A percentile compares a stretch with the other conserved stretches of the same genome.
These are phyloP conservation scores for Chrysolina oricalcia DNA, from an alignment of 2,888 invertebrate genomes.

Conservation along the genomic window DNA sequence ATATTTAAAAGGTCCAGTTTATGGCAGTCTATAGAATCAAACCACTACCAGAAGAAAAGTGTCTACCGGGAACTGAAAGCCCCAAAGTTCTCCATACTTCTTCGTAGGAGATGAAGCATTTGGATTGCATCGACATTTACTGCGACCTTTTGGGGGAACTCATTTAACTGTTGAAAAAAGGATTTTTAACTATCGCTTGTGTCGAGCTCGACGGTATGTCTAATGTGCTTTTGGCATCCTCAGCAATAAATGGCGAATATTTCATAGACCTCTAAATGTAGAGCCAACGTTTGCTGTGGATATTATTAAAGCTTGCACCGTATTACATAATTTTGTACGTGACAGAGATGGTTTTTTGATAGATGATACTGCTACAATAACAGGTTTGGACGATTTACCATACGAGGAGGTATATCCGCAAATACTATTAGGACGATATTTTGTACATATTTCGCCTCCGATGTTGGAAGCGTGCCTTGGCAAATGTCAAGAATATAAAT, in stretches of 20 bases:
- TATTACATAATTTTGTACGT: too few relatives aligned
- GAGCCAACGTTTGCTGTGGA: too few relatives aligned
- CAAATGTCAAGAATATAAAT: too few relatives aligned
- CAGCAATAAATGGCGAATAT: slow-evolving; percentile 59
- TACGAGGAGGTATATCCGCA: too few relatives aligned
- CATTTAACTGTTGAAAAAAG: slow-evolving; percentile 37
- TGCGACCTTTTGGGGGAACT: slow-evolving; percentile 35
- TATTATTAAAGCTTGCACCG: too few relatives aligned
- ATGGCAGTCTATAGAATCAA: slow-evolving; percentile 1
- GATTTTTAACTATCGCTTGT: slow-evolving; percentile 43
- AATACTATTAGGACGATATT: too few relatives aligned
- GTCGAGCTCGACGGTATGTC: slow-evolving; percentile 54
- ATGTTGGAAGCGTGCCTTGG: too few relatives aligned
- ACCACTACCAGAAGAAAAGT: slow-evolving; percentile 14
- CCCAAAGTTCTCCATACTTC: slow-evolving; percentile 34
- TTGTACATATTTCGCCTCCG: too few relatives aligned
- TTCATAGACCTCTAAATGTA: slow-evolving; percentile 52
- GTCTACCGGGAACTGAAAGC: slow-evolving; percentile 23
- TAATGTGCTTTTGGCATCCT: slow-evolving; percentile 53
- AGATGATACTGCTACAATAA: too few relatives aligned
- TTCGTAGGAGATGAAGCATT: slow-evolving; percentile 36
- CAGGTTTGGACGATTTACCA: too few relatives aligned
- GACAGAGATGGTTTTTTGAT: too few relatives aligned
- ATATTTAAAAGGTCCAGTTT: slow-evolving; percentile 14
- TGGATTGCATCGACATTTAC: slow-evolving; percentile 7